phyloP scores from a whole-genome alignment of 2,797 vertebrate genomes.

The Gadopsis bispinosus region DNA sequence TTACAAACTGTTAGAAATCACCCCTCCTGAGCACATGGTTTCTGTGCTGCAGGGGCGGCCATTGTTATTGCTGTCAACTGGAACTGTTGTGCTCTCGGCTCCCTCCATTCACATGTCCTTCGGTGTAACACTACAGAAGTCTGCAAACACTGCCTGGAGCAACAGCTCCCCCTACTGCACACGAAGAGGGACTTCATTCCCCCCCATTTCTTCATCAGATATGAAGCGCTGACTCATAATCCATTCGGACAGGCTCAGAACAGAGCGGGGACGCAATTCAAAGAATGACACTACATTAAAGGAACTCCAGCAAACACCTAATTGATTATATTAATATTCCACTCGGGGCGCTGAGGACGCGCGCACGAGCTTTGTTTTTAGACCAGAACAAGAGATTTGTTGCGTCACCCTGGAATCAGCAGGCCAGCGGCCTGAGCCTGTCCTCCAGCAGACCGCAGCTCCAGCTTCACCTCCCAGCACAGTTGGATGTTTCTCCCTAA shows the following conservation, averaged over 20 bases:
- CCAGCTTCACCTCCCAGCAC: constrained; percentile 63
- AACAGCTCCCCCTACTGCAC: constrained; percentile 84
- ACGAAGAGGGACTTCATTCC: neutral
- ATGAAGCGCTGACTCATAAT: constrained; percentile 75
- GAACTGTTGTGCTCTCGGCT: constrained; percentile 56
- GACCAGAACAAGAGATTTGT: constrained; percentile 42
- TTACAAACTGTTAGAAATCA: constrained; percentile 59
- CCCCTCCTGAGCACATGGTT: constrained; percentile 57
- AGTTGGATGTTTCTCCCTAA: constrained; percentile 47
- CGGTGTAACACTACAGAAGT: neutral
- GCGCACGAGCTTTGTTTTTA: neutral
- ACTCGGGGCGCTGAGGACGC: neutral
- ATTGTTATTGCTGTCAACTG: constrained; percentile 76
- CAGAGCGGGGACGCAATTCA: constrained; percentile 28
- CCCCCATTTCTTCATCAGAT: constrained; percentile 34
- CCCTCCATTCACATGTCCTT: constrained; percentile 62
- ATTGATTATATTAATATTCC: neutral
- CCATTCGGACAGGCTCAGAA: constrained; percentile 51
- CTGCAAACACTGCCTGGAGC: constrained; percentile 63
- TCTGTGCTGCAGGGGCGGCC: constrained; percentile 63
- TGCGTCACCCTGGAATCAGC: constrained; percentile 54
- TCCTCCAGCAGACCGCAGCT: constrained; percentile 39
- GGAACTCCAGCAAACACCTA: neutral
- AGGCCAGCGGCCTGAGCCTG: constrained; percentile 21
- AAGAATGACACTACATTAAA: constrained; percentile 20